Conservation (phyloP, 2,797 vertebrate genomes). For the Rhincodon typus region DNA sequence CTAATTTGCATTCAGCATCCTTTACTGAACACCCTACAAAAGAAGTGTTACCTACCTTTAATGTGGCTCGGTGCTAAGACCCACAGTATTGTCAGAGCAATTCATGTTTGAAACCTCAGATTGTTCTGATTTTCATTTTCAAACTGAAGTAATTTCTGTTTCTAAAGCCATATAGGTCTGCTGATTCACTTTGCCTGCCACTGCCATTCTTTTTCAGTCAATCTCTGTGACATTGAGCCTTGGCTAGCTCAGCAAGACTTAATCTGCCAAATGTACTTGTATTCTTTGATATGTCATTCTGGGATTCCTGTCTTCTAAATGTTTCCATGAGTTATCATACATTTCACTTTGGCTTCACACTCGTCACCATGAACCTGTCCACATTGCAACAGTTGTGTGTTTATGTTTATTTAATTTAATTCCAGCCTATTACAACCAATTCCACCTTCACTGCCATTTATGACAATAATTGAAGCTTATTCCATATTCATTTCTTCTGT, state of each 20-base stretch:
- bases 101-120: background rate
- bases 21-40: background rate
- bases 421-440: background rate
- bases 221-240: background rate
- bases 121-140: background rate
- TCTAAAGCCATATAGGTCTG: too few species aligned
- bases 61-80: background rate
- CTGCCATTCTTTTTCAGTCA: too few species aligned
- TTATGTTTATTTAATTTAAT: background rate
- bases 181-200: too few species aligned
- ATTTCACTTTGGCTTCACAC: background rate
- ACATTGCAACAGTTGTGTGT: background rate
- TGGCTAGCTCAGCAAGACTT: background rate
- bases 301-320: background rate
- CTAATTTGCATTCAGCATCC: background rate
- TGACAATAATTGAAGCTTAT: background rate
- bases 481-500: background rate
- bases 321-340: background rate
- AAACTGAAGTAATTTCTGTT: too few species aligned
- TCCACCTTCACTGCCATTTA: background rate
- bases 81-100: background rate
- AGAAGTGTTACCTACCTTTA: background rate
- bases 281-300: background rate
- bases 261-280: background rate
- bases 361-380: background rate